phyloP scores from a whole-genome alignment of 2,888 invertebrate genomes.

The Chrysotoxum bicinctum region DNA sequence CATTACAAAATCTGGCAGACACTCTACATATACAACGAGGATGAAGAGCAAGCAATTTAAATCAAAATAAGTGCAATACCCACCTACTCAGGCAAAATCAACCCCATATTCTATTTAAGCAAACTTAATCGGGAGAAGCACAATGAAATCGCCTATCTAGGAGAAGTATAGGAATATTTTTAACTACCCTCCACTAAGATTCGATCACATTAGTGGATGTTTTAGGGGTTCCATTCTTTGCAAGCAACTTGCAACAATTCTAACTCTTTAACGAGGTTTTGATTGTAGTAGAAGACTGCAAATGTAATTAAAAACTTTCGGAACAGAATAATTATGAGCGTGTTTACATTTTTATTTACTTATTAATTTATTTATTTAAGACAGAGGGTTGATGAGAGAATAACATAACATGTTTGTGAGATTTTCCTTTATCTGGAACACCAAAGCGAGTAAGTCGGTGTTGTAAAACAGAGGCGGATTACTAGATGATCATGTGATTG shows the following conservation, averaged over 20 bases:
- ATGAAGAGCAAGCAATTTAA: conserved; percentile 49
- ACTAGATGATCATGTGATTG: not conserved
- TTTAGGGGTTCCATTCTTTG: not conserved
- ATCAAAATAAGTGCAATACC: conserved; percentile 59
- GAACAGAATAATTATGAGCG: conserved; percentile 49
- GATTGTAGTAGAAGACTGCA: conserved; percentile 12
- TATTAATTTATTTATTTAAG: conserved; percentile 4
- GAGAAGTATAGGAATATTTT: not conserved
- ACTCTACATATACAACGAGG: conserved; percentile 4
- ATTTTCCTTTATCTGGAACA: conserved; percentile 28
- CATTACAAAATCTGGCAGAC: conserved; percentile 42
- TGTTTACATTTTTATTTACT: conserved; percentile 57
- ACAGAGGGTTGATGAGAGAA: conserved; percentile 1
- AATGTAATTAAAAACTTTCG: conserved; percentile 51
- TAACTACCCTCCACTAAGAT: not conserved
- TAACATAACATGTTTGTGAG: not conserved
- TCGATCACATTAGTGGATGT: not conserved
- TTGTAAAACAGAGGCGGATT: not conserved
- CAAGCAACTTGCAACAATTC: not conserved
- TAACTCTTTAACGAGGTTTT: conserved; percentile 5
- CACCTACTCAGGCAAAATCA: conserved; percentile 19
- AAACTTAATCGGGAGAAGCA: not conserved
- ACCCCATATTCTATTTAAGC: conserved; percentile 15
- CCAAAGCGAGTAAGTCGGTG: not conserved
- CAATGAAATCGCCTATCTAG: not conserved